These are phyloP conservation scores for Zaprionus inermis DNA, from an alignment of 1,140 invertebrate species.

Conservation along the genomic window DNA sequence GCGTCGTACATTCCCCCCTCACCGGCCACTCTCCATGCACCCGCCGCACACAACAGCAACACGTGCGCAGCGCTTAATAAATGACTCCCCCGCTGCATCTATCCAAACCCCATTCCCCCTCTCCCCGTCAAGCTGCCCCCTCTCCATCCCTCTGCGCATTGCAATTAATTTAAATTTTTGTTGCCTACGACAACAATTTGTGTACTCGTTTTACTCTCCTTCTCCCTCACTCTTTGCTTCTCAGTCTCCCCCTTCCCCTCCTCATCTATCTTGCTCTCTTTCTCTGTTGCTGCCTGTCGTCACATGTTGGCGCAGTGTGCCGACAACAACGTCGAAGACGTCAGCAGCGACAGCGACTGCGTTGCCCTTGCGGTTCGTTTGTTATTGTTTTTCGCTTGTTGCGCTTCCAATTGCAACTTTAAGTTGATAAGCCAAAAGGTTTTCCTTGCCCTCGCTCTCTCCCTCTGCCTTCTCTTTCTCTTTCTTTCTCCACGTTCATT, in stretches of 20 bases:
- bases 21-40: neutral
- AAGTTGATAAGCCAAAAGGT: slow-evolving; percentile 20
- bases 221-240: slow-evolving; percentile 9
- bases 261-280: no score
- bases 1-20: slow-evolving; percentile 5
- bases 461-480: neutral
- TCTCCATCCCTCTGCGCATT: slow-evolving; percentile 26
- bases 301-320: slow-evolving; percentile 53
- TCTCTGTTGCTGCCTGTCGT: slow-evolving; percentile 12
- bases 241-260: neutral
- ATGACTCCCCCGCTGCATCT: neutral
- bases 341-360: slow-evolving; percentile 21
- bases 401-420: slow-evolving; percentile 37
- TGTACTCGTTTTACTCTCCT: slow-evolving; percentile 29
- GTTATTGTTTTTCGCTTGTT: slow-evolving; percentile 34
- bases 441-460: neutral
- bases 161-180: slow-evolving; percentile 66
- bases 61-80: slow-evolving; percentile 54
- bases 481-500: slow-evolving; percentile 21
- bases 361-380: slow-evolving; percentile 31
- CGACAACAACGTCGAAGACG: slow-evolving; percentile 11
- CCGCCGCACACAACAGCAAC: slow-evolving; percentile 37
- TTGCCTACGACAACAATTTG: slow-evolving; percentile 70
- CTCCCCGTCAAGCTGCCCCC: slow-evolving; percentile 1
- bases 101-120: neutral